Evolutionary conservation across 2,888 invertebrate species (phyloP), one percentile per base, ranked within the genome.

Genomic region (Linyphia triangularis): DNA sequence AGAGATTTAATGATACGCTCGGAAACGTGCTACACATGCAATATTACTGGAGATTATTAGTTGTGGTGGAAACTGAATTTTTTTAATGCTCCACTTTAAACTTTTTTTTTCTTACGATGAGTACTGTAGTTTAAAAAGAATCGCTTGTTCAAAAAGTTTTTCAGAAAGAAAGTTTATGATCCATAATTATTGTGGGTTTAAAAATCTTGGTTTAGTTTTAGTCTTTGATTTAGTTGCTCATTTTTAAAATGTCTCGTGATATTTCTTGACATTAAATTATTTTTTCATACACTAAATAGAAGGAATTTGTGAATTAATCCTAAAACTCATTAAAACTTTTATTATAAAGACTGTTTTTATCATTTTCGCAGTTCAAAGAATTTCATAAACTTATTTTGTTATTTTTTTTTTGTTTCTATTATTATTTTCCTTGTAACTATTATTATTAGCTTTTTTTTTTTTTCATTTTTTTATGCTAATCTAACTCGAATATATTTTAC

Each of bases 1-100:
- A 67, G 75, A 67, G 84, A 85, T 85, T 85, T 85, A 85, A 85
- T 85, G 84, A 85, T 85, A 85, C 57, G 84, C 33, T n/a, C 37
- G 22, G 37, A 72, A 77, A 77, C 84, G 84, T 85, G 84, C 77
- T 13, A 9, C 28, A 69, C 67, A 72, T 85, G 28, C 57, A 40
- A 24, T 77, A 57, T 83, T 30, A 24, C 9, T 24, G 16, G 28
- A n/a, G 16, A 59, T 83, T 73, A 83, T 83, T 82, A 67, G 79
- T 59, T 59, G 28, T 26, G 28, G 4, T 22, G 26, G 43, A 57
- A 73, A 40, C 37, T 30, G n/a, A 26, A 10, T 22, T 79, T 79
- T 78, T 67, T 79, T 51, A 43, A 30, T 30, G 67, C 19, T 6
- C 37, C 22, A 61, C 22, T 73, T 77, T 30, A 77, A 43, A 43